Base-by-base conservation (phyloP, 2,888 invertebrate genomes). In the Drosophila parthenogenetica region DNA sequence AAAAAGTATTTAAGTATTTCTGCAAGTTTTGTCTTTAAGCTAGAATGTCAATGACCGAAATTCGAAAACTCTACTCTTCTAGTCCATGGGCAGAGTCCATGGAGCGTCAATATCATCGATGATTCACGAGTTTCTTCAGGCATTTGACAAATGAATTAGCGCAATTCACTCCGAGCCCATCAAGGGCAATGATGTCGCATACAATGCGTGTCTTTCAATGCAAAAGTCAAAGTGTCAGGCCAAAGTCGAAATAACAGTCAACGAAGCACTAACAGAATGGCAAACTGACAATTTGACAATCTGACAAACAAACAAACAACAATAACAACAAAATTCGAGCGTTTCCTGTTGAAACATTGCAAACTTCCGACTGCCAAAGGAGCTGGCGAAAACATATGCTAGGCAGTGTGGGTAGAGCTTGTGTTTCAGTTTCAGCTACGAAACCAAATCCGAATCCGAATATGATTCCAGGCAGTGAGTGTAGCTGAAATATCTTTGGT, bases 401-500 rank as follows among this genome's bases (percentile, higher is more conserved):
- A 78, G 51, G 64, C 67, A 65, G 87, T 78, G 73, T 83, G 83
- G 81, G 89, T 16, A 59, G 62, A 59, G 60, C 62, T 55, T 29
- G 8, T 29, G 29, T 29, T 29, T 29, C 8, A 8, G 29, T 8
- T 29, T 29, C 29, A 42, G 60, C 67, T 55, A 16, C 63, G 37
- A 51, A 37, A 22, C 19, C 39, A 35, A 25, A 37, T 19, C 37
- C 58, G 13, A 45, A 43, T 22, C 35, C 54, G 35, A 35, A 45
- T 45, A 8, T 19, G 37, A 25, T 16, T 69, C 59, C 67, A 57
- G 64, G 65, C 62, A 69, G 67, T 68, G 68, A 86, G 73, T 83
- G 89, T 89, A 84, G 89, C 81, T 89, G 85, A 87, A 85, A 85
- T 82, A 88, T 83, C 79, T 85, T 86, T 78, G 88, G 87, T 88